Evolutionary conservation across 37 sponge, comb jelly and placozoan genomes (phyloP).

Genomic region (Oopsacas minuta): DNA sequence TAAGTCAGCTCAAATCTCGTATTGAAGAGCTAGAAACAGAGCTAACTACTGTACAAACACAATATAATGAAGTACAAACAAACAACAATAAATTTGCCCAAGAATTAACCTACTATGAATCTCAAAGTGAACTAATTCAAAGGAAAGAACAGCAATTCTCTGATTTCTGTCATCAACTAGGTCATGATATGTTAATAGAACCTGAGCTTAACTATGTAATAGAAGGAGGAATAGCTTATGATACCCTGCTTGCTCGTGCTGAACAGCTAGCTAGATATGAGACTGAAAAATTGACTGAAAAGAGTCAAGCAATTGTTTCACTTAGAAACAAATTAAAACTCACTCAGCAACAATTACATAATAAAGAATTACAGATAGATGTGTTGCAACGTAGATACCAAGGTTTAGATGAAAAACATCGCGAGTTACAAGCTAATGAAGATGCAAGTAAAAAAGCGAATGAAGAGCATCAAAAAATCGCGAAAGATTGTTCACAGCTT

Average conservation of each 20-base stretch:
- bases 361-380: slow-evolving; percentile 13
- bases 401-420: neutral
- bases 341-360: neutral
- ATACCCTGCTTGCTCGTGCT: neutral
- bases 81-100: neutral
- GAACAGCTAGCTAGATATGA: neutral
- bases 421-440: neutral
- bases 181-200: neutral
- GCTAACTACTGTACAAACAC: neutral
- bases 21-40: neutral
- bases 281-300: neutral
- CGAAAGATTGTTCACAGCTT: neutral
- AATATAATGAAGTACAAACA: neutral
- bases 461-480: neutral
- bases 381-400: neutral
- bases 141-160: neutral
- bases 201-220: neutral
- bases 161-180: slow-evolving; percentile 7
- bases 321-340: slow-evolving; percentile 6
- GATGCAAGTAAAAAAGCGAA: neutral
- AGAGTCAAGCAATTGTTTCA: slow-evolving; percentile 1
- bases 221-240: neutral
- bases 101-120: neutral
- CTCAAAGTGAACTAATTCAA: neutral
- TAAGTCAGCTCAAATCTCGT: neutral